phyloP scores from a whole-genome alignment of 2,113 vertebrate genomes.

The Seriola dumerili region DNA sequence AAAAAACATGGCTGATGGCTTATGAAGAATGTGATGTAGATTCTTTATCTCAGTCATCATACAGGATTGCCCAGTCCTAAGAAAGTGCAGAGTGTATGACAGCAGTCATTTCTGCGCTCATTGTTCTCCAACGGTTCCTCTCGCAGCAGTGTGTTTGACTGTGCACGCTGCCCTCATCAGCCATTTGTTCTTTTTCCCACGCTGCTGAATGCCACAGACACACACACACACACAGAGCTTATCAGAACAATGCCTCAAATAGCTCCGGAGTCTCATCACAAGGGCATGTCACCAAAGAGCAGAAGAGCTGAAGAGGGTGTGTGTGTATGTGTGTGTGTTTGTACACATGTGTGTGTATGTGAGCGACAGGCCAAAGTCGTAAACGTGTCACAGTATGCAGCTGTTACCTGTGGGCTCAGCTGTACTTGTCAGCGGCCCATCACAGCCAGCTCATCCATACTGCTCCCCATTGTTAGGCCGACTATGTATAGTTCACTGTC shows the following conservation, averaged over 20 bases:
- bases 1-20: neutral
- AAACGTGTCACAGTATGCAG: constrained; percentile 67
- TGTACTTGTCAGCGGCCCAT: constrained; percentile 69
- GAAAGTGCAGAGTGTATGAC: neutral
- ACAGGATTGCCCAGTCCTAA: neutral
- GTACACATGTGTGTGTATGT: neutral
- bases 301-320: constrained; percentile 52
- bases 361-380: constrained; percentile 54
- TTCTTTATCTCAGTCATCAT: neutral
- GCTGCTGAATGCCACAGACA: constrained; percentile 75
- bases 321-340: constrained; percentile 17
- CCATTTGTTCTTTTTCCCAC: constrained; percentile 89
- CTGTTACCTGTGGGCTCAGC: constrained; percentile 79
- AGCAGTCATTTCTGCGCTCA: constrained; percentile 33
- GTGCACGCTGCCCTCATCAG: constrained; percentile 55
- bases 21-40: neutral
- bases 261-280: constrained; percentile 78
- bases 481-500: constrained; percentile 67
- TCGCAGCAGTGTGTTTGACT: constrained; percentile 44
- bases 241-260: constrained; percentile 87
- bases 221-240: constrained; percentile 77
- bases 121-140: constrained; percentile 51
- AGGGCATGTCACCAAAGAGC: constrained; percentile 74
- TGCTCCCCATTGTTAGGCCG: constrained; percentile 63
- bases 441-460: constrained; percentile 55